Evolutionary conservation across 2,113 vertebrate genomes (phyloP).

Genomic region (Trematocara unimaculatum): DNA sequence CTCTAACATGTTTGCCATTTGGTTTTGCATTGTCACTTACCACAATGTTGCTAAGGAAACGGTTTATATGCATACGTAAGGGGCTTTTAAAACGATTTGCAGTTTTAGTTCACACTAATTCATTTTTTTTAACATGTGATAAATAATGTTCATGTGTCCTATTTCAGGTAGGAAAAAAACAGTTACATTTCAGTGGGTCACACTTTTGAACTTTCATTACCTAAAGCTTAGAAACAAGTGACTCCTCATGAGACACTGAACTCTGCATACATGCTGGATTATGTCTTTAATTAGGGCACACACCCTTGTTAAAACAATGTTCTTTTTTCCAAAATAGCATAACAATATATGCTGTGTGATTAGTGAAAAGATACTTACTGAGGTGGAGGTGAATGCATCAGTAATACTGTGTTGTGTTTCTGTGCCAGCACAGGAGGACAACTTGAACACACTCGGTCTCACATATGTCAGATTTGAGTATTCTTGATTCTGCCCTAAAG

Average conservation of each 20-base stretch:
- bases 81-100: rapidly evolving
- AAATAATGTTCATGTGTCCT: not conserved
- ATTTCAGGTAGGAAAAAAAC: not conserved
- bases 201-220: not conserved
- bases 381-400: not conserved
- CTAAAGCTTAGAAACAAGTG: not conserved
- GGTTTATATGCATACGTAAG: not conserved
- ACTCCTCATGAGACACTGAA: not conserved
- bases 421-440: not conserved
- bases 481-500: not conserved
- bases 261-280: not conserved
- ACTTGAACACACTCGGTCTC: not conserved
- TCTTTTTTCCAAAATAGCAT: not conserved
- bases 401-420: not conserved
- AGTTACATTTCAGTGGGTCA: not conserved
- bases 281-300: not conserved
- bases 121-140: not conserved
- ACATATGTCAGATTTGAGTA: not conserved
- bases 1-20: not conserved
- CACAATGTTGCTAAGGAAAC: not conserved
- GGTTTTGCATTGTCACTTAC: not conserved
- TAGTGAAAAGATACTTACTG: not conserved
- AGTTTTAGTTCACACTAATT: not conserved
- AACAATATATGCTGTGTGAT: not conserved
- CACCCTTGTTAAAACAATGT: not conserved